Base-by-base conservation (phyloP, 2,888 invertebrate species). In the Xanthorhoe spadicearia region DNA sequence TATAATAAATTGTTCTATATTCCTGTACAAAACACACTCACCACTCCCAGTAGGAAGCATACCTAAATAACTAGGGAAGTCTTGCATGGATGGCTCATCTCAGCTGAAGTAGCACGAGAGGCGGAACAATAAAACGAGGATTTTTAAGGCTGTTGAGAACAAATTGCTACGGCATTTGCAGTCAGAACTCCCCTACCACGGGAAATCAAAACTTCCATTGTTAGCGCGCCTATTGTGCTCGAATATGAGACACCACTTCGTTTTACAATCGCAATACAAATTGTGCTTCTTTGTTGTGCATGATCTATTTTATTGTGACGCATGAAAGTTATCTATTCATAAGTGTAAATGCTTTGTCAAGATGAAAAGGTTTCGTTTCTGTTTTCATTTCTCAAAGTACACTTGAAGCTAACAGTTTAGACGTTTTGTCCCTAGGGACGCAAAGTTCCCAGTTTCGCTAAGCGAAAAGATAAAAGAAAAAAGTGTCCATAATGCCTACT, bases 81-180 rank as follows among this genome's bases (percentile, higher is more conserved):
- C 74, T 71, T 77, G 75, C 72, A 75, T 74, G 73, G 72, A 71
- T 74, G 79, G 77, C 79, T 84, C 81, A 83, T 83, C 82, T 76
- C 83, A 85, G 84, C 88, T 87, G 84, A 81, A 86, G 83, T 80
- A 84, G 82, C 86, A 88, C 86, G 87, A 60, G 84, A 82, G 84
- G 83, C 82, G 84, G 86, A 84, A 89, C 90, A 89, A 88, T 91
- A 90, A 90, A 91, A 90, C 89, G 87, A 77, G 90, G 87, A 89
- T 90, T 92, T 92, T 90, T 90, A 90, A 90, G 88, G 87, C 86
- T 88, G 85, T 87, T 83, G 84, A 76, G 87, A 89, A 90, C 90
- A 90, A 92, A 91, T 92, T 90, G 89, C 87, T 84, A 84, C 83
- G 83, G 80, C 83, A 80, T 82, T 85, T 85, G 82, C 84, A 81